Conservation (phyloP, 2,888 invertebrate genomes). For the Troides aeacus region DNA sequence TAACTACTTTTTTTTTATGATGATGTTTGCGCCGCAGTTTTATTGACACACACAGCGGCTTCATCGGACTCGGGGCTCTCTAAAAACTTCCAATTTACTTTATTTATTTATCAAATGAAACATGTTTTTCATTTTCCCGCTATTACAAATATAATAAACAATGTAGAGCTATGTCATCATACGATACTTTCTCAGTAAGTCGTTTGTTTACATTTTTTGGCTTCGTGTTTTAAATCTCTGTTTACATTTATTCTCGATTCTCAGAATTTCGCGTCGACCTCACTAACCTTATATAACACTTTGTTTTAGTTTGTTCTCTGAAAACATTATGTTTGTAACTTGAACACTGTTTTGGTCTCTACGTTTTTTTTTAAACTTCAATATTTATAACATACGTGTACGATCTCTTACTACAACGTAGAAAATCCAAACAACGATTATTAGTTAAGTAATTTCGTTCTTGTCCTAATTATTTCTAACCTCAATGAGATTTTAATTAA, state of each 20-base stretch:
- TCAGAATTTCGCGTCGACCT: conserved; percentile 17
- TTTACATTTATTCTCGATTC: conserved; percentile 19
- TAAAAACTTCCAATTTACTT: no score
- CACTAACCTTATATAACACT: conserved; percentile 24
- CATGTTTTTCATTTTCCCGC: not conserved
- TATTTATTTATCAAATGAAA: not conserved
- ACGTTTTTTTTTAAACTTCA: no score
- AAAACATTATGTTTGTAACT: conserved; percentile 39
- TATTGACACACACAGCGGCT: no score
- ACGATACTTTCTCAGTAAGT: not conserved
- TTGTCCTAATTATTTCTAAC: no score
- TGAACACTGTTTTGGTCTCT: conserved; percentile 8
- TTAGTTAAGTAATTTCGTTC: no score
- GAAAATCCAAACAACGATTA: no score
- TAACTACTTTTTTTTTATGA: not conserved
- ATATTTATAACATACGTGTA: no score
- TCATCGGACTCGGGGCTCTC: no score
- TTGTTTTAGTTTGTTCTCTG: conserved; percentile 43
- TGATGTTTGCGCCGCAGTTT: no score
- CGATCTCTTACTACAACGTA: no score
- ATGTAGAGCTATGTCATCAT: not conserved
- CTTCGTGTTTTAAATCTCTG: conserved; percentile 6
- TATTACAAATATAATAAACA: not conserved
- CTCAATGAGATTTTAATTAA: no score
- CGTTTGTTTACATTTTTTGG: conserved; percentile 15